Base-by-base conservation (phyloP, 1,140 invertebrate genomes). In the Periplaneta americana region DNA sequence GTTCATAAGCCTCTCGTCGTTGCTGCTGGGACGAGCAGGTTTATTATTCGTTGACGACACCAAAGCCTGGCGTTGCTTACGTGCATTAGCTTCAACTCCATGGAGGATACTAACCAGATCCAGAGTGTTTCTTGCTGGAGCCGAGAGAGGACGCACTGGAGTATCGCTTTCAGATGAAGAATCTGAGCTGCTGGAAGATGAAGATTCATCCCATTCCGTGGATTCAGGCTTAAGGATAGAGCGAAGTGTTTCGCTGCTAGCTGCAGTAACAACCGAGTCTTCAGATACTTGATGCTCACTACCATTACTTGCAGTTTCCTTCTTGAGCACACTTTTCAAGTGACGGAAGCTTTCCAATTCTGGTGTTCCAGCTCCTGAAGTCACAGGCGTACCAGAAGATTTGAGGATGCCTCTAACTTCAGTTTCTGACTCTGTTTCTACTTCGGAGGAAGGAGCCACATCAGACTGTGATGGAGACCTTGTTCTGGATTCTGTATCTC, bases 361-460 rank as follows among this genome's bases (percentile, higher is more conserved):
- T 18, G 80, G 35, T 17, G 80, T 33, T 3, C 34, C 35, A n/a
- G 75, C 34, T 17, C 36, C 37, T n/a, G 39, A 37, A 11, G 28
- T 37, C 15, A 39, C 18, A 17, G 78, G 37, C 18, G 37, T 32
- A 22, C 74, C 35, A 28, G 33, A 9, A 18, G 76, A 18, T 84
- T 91, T 92, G 13, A 91, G 84, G 48, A 91, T 92, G 36, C 91
- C 88, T 39, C 88, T 84, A 11, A 90, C 89, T 87, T 90, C 89
- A 8, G 86, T 66, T 74, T 82, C 78, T 48, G 81, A 74, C 34
- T 81, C 78, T 33, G 39, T 22, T 18, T 83, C 82, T 15, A 35
- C 75, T 9, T 82, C 75, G 8, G 48, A 66, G 22, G 48, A 66
- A 74, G 57, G 18, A 4, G 74, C 22, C n/a, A 80, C 22, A 33